Evolutionary conservation across 53 echinoderm and acorn worm genomes (phyloP).

Genomic region (Hippasteria phrygiana): DNA sequence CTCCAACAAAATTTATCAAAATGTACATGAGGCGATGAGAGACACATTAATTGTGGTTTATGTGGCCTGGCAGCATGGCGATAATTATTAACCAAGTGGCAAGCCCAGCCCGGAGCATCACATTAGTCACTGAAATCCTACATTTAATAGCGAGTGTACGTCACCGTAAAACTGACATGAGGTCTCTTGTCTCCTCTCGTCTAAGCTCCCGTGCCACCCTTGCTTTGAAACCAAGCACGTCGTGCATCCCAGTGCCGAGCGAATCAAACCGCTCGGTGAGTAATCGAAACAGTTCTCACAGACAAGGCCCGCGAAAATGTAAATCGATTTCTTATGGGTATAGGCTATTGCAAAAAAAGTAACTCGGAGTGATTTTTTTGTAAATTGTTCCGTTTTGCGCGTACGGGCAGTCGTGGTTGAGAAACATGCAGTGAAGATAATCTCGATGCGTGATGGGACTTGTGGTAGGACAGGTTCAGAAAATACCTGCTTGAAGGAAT

Average conservation of each 20-base stretch:
- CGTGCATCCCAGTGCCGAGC: background rate
- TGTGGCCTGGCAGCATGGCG: background rate
- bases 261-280: background rate
- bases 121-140: background rate
- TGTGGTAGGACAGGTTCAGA: too few relatives aligned
- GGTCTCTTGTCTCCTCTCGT: too few relatives aligned
- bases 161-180: background rate
- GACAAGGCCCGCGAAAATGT: background rate
- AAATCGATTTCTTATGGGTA: slow-evolving; percentile 12
- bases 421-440: too few relatives aligned
- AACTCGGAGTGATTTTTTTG: background rate
- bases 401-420: background rate
- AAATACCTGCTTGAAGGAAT: too few relatives aligned
- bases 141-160: background rate
- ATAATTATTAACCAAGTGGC: background rate
- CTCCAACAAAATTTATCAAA: background rate
- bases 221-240: too few relatives aligned
- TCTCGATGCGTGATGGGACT: too few relatives aligned
- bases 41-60: background rate
- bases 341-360: background rate
- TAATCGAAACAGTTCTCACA: slow-evolving; percentile 19
- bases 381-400: background rate
- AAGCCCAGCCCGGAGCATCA: background rate
- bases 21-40: background rate
- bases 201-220: too few relatives aligned